Conservation (phyloP, 2,797 vertebrate genomes). For the Cetoscarus ocellatus region DNA sequence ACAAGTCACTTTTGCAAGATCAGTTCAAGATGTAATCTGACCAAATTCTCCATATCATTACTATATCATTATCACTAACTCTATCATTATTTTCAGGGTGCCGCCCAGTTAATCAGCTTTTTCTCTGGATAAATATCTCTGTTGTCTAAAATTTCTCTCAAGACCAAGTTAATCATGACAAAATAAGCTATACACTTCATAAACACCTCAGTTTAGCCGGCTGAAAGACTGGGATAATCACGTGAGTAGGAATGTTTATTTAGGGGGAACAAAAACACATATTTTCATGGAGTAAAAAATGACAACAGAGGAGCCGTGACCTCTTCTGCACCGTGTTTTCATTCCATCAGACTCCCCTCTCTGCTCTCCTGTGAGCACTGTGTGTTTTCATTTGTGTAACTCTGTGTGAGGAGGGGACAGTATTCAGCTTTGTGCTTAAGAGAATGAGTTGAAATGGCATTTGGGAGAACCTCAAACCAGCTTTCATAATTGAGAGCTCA, state of each 20-base stretch:
- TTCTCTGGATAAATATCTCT: too few species aligned
- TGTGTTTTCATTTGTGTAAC: neutral
- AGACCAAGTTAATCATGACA: neutral
- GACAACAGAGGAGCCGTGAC: constrained; percentile 30
- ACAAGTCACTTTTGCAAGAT: too few species aligned
- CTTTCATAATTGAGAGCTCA: neutral
- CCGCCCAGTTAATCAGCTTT: too few species aligned
- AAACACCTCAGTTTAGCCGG: neutral
- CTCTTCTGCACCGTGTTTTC: neutral
- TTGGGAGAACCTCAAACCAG: neutral
- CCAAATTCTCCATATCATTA: too few species aligned
- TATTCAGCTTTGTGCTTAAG: too few species aligned
- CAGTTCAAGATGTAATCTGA: too few species aligned
- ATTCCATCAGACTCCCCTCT: constrained; percentile 15
- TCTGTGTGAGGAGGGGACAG: neutral
- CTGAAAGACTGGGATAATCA: constrained; percentile 22
- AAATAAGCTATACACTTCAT: constrained; percentile 19
- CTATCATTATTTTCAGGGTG: too few species aligned
- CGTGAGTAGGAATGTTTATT: constrained; percentile 55
- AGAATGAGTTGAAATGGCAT: too few species aligned
- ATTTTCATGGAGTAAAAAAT: constrained; percentile 40
- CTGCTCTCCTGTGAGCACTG: neutral
- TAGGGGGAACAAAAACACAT: constrained; percentile 31
- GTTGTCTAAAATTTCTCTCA: neutral
- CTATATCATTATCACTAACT: too few species aligned